Conservation (phyloP, 2,113 vertebrate genomes). For the Pycnonotus jocosus region DNA sequence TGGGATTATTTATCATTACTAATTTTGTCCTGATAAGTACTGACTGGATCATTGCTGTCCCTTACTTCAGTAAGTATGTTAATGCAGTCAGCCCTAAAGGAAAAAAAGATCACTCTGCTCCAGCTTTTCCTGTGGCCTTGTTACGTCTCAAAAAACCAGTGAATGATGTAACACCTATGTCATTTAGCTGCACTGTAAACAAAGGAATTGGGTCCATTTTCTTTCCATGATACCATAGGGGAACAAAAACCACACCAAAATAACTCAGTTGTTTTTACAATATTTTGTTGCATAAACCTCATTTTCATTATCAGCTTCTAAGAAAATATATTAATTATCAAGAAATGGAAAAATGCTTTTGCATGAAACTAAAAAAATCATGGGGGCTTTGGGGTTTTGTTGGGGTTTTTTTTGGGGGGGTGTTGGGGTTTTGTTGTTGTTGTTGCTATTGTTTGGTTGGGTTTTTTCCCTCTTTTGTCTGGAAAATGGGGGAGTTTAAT, state of each 20-base stretch:
- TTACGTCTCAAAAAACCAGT: neutral
- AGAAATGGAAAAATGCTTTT: neutral
- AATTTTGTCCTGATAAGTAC: constrained; percentile 18
- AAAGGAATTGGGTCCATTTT: neutral
- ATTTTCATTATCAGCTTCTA: neutral
- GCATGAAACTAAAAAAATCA: neutral
- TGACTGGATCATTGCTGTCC: neutral
- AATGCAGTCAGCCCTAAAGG: neutral
- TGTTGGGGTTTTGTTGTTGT: no score
- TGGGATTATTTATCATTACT: neutral
- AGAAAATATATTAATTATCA: neutral
- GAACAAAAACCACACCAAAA: neutral
- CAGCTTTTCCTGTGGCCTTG: neutral
- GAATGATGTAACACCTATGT: neutral
- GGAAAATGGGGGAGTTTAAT: neutral
- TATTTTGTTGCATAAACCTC: neutral
- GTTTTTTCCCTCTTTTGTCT: neutral
- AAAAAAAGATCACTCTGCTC: neutral
- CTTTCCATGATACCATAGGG: neutral
- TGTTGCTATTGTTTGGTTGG: no score
- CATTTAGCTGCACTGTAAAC: neutral
- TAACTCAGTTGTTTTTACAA: neutral
- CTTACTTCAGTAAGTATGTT: neutral
- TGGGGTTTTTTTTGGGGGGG: no score
- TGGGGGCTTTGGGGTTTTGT: no score